Percentiles rank a stretch among this genome's conserved stretches.
Evolutionary conservation across 1,140 invertebrate genomes (phyloP).

Genomic region (Ptiloglossa arizonensis): DNA sequence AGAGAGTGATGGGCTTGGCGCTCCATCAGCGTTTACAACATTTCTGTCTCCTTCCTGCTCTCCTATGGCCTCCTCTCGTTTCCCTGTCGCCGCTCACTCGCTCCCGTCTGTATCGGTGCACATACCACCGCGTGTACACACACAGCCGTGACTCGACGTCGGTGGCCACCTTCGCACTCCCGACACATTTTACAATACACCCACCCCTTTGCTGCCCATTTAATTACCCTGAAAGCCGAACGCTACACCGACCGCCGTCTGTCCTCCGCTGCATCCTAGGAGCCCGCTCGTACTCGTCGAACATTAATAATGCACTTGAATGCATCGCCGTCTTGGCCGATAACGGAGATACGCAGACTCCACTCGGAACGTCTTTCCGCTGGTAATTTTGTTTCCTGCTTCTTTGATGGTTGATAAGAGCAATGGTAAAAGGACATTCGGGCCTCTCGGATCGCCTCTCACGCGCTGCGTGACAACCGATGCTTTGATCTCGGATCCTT

Average conservation of each 20-base stretch:
- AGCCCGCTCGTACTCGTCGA: neutral
- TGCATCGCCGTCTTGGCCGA: constrained; percentile 18
- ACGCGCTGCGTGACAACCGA: too few species aligned
- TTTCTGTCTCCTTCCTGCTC: constrained; percentile 28
- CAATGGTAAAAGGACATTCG: neutral
- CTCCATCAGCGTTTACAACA: constrained; percentile 60
- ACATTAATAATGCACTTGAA: constrained; percentile 54
- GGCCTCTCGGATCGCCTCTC: neutral
- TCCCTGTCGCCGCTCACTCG: neutral
- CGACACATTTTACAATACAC: constrained; percentile 23
- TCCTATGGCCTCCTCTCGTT: neutral
- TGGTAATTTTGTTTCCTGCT: constrained; percentile 19
- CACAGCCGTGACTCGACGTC: neutral
- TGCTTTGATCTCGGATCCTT: too few species aligned
- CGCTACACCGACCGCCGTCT: neutral
- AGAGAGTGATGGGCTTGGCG: constrained; percentile 52
- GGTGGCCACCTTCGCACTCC: constrained; percentile 20
- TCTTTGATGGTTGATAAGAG: constrained; percentile 4
- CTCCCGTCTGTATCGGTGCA: neutral
- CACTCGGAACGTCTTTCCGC: neutral
- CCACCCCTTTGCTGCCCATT: constrained; percentile 32
- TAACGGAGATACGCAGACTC: neutral
- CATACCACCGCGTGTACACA: neutral
- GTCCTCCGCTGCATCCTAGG: neutral
- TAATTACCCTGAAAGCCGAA: constrained; percentile 61